Base-by-base conservation (phyloP, 2,888 invertebrate genomes). In the Euproctis similis region DNA sequence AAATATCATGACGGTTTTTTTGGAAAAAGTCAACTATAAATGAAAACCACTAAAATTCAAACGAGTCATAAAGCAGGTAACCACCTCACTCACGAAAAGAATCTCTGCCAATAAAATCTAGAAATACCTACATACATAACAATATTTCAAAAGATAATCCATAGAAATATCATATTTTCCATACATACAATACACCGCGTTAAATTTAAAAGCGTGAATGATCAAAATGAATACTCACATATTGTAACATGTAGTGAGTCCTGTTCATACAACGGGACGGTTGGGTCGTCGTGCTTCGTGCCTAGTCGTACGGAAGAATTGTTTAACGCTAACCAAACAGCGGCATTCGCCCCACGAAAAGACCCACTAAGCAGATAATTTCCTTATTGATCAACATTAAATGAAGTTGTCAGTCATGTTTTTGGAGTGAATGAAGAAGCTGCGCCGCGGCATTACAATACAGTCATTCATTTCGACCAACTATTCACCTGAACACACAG, bases 241-340 rank as follows among this genome's bases (percentile, higher is more conserved):
- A 59, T 57, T 54, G 54, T 52, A 62, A 59, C 53, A 57, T 56
- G 44, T 56, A 51, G 54, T 49, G 58, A 56, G 55, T 51, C 54
- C 62, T 61, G 62, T 57, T 61, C 65, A 57, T 63, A 53, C 62
- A 60, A 71, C 68, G 72, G 72, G 67, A 71, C 50, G 59, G 44
- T n/a, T n/a, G 63, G 66, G 72, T 76, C 73, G 71, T 64, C n/a
- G n/a, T n/a, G n/a, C n/a, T n/a, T n/a, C 49, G 50, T 54, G 69
- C 44, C 58, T 58, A 80, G 70, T 80, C 82, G 63, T 45, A 76
- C 69, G 81, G 78, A 82, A 82, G 70, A 75, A 80, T 80, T 80
- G 74, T 78, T 81, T 82, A 80, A 76, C 82, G 72, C 81, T 80
- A 70, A 61, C 78, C 77, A 82, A 82, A 82, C 71, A 82, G 69